A percentile compares a stretch with the other conserved stretches of the same genome.
phyloP scores from a whole-genome alignment of 2,113 vertebrate species.

The Pteruthius melanotis region DNA sequence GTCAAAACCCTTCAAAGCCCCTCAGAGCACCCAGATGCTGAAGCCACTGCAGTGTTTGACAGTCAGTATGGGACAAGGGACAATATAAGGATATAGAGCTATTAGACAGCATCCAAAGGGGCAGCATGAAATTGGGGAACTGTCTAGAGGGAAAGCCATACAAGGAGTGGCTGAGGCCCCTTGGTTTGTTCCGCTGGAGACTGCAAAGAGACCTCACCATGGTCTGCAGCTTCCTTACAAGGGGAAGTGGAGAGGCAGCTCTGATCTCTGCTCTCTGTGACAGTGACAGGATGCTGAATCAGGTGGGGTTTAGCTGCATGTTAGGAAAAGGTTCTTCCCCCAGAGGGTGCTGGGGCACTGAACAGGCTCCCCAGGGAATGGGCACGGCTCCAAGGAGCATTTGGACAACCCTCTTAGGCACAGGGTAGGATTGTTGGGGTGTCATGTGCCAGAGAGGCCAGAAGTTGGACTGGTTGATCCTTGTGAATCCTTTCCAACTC shows the following conservation, averaged over 20 bases:
- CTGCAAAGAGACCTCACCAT: neutral
- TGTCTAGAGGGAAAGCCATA: neutral
- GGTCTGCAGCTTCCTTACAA: neutral
- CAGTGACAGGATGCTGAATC: neutral
- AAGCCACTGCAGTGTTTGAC: neutral
- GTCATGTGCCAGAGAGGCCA: neutral
- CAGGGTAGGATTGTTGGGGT: neutral
- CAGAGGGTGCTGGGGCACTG: neutral
- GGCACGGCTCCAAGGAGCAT: rapidly evolving
- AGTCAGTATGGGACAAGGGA: rapidly evolving
- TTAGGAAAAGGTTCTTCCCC: neutral
- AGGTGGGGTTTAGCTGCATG: neutral
- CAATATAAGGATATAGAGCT: neutral
- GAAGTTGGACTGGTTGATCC: neutral
- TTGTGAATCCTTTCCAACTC: neutral
- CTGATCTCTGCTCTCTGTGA: neutral
- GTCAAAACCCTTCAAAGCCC: neutral
- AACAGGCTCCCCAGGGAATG: neutral
- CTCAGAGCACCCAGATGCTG: neutral
- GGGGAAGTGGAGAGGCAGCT: neutral
- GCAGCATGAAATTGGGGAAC: neutral
- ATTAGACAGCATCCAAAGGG: neutral
- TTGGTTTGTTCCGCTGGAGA: neutral
- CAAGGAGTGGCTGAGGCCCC: neutral
- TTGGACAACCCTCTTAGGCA: rapidly evolving